These are phyloP conservation scores for Trogon surrucura DNA, from an alignment of 2,113 vertebrate genomes.

Conservation along the genomic window DNA sequence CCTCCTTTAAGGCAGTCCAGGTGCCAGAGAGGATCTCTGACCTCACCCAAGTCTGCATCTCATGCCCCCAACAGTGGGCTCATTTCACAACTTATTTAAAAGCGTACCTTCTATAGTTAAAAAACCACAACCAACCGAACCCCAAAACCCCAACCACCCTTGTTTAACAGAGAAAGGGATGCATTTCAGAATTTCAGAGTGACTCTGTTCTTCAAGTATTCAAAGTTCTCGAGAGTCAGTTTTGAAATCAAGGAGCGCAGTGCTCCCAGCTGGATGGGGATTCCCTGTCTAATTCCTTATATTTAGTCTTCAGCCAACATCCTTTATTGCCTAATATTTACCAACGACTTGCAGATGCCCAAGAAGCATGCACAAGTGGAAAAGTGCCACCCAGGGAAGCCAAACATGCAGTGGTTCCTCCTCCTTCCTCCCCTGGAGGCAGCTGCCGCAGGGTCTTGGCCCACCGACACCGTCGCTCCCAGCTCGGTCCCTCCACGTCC, in stretches of 20 bases:
- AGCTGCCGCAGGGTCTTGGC: too few relatives aligned
- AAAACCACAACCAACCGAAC: too few relatives aligned
- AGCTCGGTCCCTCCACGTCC: background rate
- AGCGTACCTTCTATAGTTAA: background rate
- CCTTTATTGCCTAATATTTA: background rate
- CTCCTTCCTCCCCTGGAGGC: too few relatives aligned
- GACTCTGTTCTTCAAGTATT: background rate
- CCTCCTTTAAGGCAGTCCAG: background rate
- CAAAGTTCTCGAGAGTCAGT: background rate
- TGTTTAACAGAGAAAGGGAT: background rate
- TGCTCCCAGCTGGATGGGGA: background rate
- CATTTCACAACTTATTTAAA: background rate
- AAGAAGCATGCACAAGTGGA: background rate
- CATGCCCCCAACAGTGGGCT: background rate
- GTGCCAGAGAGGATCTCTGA: background rate
- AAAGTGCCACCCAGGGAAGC: background rate
- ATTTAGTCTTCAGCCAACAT: background rate
- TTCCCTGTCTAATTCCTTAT: background rate
- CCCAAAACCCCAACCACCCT: background rate
- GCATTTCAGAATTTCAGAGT: background rate
- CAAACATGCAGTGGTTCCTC: rapidly evolving
- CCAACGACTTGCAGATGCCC: background rate
- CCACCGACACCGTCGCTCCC: too few relatives aligned
- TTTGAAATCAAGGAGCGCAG: background rate
- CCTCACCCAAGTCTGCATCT: background rate